Evolutionary conservation across 2,797 vertebrate genomes (phyloP), one percentile per base, ranked within the genome.

Genomic region (Chelmon rostratus): DNA sequence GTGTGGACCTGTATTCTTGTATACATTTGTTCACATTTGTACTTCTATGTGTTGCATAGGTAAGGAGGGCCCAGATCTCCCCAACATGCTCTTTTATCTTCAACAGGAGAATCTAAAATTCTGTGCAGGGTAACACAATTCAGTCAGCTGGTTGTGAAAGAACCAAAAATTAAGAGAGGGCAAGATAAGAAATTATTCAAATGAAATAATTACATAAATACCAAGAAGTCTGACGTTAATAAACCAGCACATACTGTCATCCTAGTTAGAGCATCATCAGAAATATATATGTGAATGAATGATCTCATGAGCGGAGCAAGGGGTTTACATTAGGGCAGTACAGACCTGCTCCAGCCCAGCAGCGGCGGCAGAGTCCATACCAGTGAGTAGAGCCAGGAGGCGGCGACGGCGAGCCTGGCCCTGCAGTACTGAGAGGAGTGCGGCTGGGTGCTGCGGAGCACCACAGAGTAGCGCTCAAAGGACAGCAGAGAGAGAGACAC

Each of bases 341-440:
- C 83, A 62, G 72, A 91, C 91, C 91, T 95, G 88, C 95, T 95
- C 96, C 96, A 96, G 68, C 95, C 95, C 21, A 96, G 88, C 37
- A 96, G 92, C 0, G 93, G 94, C 0, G 95, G 95, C 11, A 89
- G n/a, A 1, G 93, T 95, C 96, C 96, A 96, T 38, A 83, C 25
- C 83, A 96, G 73, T 1, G 94, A 95, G 86, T 96, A 96, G 0
- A 87, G 47, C 96, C 95, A 96, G 62, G 93, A 95, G 33, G 91
- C 79, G 1, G 77, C 57, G 1, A 96, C 86, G 15, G 88, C 91
- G 13, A 94, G 12, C 83, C 92, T 82, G 31, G 91, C 78, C 78
- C 95, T 94, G 64, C 71, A 82, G 77, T 84, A 84, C 79, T 83
- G 85, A 59, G 75, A 84, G 28, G 65, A 77, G 65, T 78, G 82